Evolutionary conservation across 2,113 vertebrate genomes (phyloP), one percentile per base, ranked within the genome.

Genomic region (Oxyura jamaicensis): DNA sequence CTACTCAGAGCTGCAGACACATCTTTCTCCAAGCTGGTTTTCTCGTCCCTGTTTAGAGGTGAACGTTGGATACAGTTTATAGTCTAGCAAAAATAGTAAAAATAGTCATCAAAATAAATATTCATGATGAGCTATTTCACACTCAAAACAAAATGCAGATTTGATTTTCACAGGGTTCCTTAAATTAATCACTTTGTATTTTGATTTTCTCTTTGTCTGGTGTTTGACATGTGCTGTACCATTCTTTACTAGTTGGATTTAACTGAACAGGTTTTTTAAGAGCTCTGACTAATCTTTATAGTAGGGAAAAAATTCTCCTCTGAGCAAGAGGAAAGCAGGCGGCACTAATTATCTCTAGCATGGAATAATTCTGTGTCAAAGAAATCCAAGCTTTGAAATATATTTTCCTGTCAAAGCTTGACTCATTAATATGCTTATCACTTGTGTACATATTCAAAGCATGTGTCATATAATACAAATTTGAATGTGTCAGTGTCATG

Each of bases 111-210:
- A 44, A 76, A 89, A 83, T 95, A n/a, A 80, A 59, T 85, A 88
- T 59, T 94, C 52, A 83, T 88, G 78, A 77, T 63, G 22, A 63
- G 25, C 7, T 63, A 88, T 71, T 90, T 88, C 31, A 62, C 28
- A 71, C 13, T 42, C 60, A 69, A 78, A 85, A 91, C 31, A 83
- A 93, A 93, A 94, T 39, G 10, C 11, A 59, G 79, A 42, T 13
- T 23, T 91, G 67, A 85, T 94, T 93, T 91, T 90, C 72, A 91
- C 90, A 74, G 44, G 1, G 76, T 93, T 83, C 90, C 67, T 90
- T 94, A 80, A 95, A 92, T 95, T 69, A 96, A 96, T 92, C 39
- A 69, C 23, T 62, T 93, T 94, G 63, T 48, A 91, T 96, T 97
- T 97, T 83, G 46, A 86, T 95, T 94, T 92, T 96, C n/a, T 76